A percentile compares a stretch with the other conserved stretches of the same genome.
Evolutionary conservation across 2,888 invertebrate species (phyloP).

Genomic region (Calliphora vomitoria): DNA sequence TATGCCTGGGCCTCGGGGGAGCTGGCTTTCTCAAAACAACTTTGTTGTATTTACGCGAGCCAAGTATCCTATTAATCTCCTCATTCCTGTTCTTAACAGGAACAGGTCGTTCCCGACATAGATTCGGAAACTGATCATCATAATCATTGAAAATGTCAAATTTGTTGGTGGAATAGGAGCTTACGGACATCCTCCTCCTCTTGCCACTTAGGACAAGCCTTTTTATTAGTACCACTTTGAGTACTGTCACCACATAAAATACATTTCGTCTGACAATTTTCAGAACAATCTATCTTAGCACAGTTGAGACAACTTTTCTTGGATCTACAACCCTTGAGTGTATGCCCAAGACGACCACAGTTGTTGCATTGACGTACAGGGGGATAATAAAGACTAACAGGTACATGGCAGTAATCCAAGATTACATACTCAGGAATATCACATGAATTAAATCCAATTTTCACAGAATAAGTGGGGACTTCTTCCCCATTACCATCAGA

Average conservation of each 20-base stretch:
- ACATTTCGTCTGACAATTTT: slow-evolving; percentile 3
- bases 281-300: neutral
- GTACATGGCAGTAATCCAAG: neutral
- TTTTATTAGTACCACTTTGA: neutral
- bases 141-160: slow-evolving; percentile 3
- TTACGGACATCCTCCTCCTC: neutral
- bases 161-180: neutral
- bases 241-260: slow-evolving; percentile 17
- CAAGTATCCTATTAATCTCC: slow-evolving; percentile 8
- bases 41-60: neutral
- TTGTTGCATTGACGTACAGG: slow-evolving; percentile 16
- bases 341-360: slow-evolving; percentile 36
- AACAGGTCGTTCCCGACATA: neutral
- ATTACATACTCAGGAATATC: neutral
- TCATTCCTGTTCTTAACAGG: slow-evolving; percentile 12
- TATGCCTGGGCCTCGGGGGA: too few relatives aligned
- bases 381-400: neutral
- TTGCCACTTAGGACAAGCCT: too few relatives aligned
- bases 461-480: neutral
- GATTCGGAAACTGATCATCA: neutral
- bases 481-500: neutral
- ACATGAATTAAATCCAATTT: neutral
- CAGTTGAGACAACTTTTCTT: slow-evolving; percentile 24
- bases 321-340: neutral
- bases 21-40: too few relatives aligned